Percentiles rank a stretch among this genome's conserved stretches.
Evolutionary conservation across 2,888 invertebrate genomes (phyloP).

Genomic region (Coelinius sp.): DNA sequence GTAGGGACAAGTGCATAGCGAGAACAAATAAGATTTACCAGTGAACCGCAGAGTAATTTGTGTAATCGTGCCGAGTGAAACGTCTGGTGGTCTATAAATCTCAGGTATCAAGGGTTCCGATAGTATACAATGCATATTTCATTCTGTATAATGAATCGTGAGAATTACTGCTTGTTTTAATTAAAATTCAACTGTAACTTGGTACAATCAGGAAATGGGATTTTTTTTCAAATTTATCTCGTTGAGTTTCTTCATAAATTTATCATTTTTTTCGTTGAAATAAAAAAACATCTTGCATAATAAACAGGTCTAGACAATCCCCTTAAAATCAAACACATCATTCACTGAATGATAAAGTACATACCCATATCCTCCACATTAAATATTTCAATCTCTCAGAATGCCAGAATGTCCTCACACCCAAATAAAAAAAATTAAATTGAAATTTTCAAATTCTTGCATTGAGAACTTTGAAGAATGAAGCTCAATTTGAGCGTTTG

Average conservation of each 20-base stretch:
- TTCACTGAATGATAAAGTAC: background rate
- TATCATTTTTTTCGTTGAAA: no score
- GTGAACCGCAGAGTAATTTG: slow-evolving; percentile 9
- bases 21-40: background rate
- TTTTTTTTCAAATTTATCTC: no score
- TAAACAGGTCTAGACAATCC: no score
- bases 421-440: no score
- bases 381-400: background rate
- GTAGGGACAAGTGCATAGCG: background rate
- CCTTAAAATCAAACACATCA: background rate
- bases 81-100: slow-evolving; percentile 45
- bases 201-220: slow-evolving; percentile 51
- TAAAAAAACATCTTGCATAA: no score
- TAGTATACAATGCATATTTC: slow-evolving; percentile 51
- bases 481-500: no score
- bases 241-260: no score
- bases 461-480: no score
- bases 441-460: no score
- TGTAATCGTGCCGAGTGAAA: background rate
- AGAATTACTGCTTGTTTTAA: slow-evolving; percentile 44
- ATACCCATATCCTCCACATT: background rate
- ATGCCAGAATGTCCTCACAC: no score
- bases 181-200: slow-evolving; percentile 51
- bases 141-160: slow-evolving; percentile 52
- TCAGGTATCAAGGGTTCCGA: slow-evolving; percentile 44